Percentiles rank a stretch among this genome's conserved stretches.
Evolutionary conservation across 2,888 invertebrate species (phyloP).

Genomic region (Bimastos eiseni): DNA sequence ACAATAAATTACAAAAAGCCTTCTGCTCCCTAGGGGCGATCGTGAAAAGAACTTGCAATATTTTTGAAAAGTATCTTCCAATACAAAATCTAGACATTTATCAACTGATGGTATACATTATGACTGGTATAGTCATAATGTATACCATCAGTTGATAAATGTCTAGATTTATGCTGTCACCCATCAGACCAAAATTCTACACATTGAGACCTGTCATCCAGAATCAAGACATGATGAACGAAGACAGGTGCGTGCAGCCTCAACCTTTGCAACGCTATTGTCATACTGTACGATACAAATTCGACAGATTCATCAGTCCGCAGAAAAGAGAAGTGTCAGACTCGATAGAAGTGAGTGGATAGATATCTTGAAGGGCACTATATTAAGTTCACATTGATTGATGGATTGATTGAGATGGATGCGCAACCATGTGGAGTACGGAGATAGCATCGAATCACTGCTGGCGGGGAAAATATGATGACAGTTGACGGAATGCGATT

Average conservation of each 20-base stretch:
- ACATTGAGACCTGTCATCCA: not conserved
- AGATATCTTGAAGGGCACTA: too few relatives aligned
- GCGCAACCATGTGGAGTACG: not conserved
- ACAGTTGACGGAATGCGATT: not conserved
- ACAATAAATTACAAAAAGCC: too few relatives aligned
- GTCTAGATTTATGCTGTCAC: not conserved
- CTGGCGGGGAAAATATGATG: not conserved
- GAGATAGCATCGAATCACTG: not conserved
- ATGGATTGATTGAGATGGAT: too few relatives aligned
- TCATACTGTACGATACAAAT: too few relatives aligned
- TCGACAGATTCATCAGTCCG: slow-evolving; percentile 2
- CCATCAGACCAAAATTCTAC: not conserved
- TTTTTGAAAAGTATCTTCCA: not conserved
- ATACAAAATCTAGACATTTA: not conserved
- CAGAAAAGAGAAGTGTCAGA: not conserved
- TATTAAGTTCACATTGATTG: too few relatives aligned
- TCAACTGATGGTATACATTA: not conserved
- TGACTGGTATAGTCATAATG: not conserved
- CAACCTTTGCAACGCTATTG: not conserved
- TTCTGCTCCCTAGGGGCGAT: too few relatives aligned
- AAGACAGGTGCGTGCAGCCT: not conserved
- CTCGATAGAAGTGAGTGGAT: not conserved
- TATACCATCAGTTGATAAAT: not conserved
- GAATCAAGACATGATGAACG: not conserved
- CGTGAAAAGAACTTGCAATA: not conserved